Percentiles rank a stretch among this genome's conserved stretches.
Evolutionary conservation across 2,888 invertebrate genomes (phyloP).

Genomic region (Eupeodes latifasciatus): DNA sequence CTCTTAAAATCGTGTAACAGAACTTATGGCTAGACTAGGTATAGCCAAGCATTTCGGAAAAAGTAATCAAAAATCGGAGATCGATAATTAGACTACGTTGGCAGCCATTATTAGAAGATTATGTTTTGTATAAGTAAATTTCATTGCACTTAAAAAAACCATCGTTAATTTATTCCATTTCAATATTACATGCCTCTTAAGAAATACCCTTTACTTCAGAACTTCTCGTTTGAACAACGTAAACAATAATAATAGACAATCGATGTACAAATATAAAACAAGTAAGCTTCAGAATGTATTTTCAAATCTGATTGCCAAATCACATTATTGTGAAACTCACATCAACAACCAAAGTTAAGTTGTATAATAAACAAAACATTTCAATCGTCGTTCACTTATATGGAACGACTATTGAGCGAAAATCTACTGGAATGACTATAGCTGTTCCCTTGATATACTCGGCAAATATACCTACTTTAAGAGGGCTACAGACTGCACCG

Average conservation of each 20-base stretch:
- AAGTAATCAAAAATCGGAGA: no score
- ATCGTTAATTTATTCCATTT: no score
- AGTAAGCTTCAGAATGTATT: conserved; percentile 57
- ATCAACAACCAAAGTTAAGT: conserved; percentile 51
- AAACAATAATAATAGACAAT: no score
- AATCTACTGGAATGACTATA: neutral
- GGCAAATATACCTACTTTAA: conserved; percentile 11
- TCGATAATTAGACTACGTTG: no score
- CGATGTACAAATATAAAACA: conserved; percentile 20
- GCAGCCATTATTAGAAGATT: no score
- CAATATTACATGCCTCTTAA: no score
- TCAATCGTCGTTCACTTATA: conserved; percentile 52
- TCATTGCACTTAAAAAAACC: no score
- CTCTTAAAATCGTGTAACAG: neutral
- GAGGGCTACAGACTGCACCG: conserved; percentile 36
- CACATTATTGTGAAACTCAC: conserved; percentile 68
- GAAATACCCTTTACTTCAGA: no score
- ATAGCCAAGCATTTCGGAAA: no score
- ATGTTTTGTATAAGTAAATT: no score
- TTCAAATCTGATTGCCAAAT: conserved; percentile 73
- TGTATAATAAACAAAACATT: conserved; percentile 71
- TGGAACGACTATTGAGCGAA: conserved; percentile 8
- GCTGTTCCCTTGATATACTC: conserved; percentile 9
- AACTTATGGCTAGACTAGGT: neutral
- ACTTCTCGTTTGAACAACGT: no score